Evolutionary conservation across 2,888 invertebrate genomes (phyloP).

Genomic region (Anoplius nigerrimus): DNA sequence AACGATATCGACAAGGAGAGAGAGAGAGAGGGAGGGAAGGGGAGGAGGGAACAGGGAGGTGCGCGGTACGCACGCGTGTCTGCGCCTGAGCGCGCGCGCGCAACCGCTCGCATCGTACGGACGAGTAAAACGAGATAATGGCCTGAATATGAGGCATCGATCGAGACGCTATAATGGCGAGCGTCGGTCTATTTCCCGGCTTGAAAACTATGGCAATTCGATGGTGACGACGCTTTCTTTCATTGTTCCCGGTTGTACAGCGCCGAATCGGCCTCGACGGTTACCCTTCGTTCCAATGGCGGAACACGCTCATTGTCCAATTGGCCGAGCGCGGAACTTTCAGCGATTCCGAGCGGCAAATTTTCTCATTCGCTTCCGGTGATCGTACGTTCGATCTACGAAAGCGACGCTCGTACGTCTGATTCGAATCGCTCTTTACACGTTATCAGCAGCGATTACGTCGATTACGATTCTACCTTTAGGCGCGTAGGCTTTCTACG

Average conservation of each 20-base stretch:
- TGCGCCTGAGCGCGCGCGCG: constrained; percentile 17
- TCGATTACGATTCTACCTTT: too few relatives aligned
- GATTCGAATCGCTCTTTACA: too few relatives aligned
- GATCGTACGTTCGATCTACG: too few relatives aligned
- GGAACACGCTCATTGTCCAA: too few relatives aligned
- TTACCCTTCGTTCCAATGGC: constrained; percentile 7
- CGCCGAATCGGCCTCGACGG: neutral
- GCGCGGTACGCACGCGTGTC: too few relatives aligned
- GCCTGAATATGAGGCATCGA: constrained; percentile 38
- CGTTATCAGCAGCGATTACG: too few relatives aligned
- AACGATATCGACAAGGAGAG: constrained; percentile 31
- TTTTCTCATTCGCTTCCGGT: too few relatives aligned
- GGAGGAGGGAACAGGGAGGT: neutral
- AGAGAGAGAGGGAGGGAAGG: neutral
- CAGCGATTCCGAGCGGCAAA: too few relatives aligned
- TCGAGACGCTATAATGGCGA: constrained; percentile 23
- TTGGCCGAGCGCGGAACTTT: too few relatives aligned
- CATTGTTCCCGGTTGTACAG: constrained; percentile 8
- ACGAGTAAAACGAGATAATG: constrained; percentile 47
- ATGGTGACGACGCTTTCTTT: constrained; percentile 21
- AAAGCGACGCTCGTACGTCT: too few relatives aligned
- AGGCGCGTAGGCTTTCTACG: too few relatives aligned
- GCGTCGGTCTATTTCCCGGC: constrained; percentile 14
- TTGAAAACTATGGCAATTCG: constrained; percentile 13
- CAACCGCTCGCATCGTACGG: too few relatives aligned